Percentiles rank a stretch among this genome's conserved stretches.
These are phyloP conservation scores for Danio rerio DNA, from an alignment of 2,113 vertebrate species.

Conservation along the genomic window GRCz12tu NC_133189.1:33103501-33104000, in stretches of 20 bases:
- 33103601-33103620: constrained; percentile 4
- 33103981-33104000: constrained; percentile 40
- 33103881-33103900: too few species aligned
- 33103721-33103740: background rate
- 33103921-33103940: too few species aligned
- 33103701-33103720: background rate
- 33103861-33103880: background rate
- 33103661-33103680: constrained; percentile 32
- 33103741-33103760: background rate
- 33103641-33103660: constrained; percentile 14
- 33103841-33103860: background rate
- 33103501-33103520: constrained; percentile 55
- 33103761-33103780: constrained; percentile 13
- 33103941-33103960: background rate
- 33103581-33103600: constrained; percentile 53
- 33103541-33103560: constrained; percentile 64
- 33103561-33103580: constrained; percentile 38
- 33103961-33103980: constrained; percentile 34
- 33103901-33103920: constrained; percentile 6
- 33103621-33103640: constrained; percentile 28
- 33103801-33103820: background rate
- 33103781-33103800: background rate
- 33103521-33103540: constrained; percentile 46
- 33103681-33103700: background rate
- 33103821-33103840: background rate